A percentile compares a stretch with the other conserved stretches of the same genome.
These are phyloP conservation scores for Arizona elegans DNA, from an alignment of 2,113 vertebrate genomes.

Conservation along the genomic window DNA sequence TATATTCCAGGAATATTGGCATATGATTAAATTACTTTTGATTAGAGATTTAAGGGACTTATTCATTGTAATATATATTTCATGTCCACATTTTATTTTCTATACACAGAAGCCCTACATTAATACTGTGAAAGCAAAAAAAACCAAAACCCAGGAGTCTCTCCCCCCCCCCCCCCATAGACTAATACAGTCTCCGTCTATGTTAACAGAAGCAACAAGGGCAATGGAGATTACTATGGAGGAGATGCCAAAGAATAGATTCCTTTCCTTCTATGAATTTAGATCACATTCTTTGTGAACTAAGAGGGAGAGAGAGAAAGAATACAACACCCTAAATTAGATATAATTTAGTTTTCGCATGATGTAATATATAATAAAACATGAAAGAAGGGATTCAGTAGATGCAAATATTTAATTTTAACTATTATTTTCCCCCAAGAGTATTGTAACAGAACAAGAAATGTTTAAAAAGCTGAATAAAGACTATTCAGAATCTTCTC, in stretches of 20 bases:
- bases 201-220: neutral
- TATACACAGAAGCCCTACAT: neutral
- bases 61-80: neutral
- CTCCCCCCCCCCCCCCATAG: neutral
- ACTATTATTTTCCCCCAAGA: conserved; percentile 61
- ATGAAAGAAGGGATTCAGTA: conserved; percentile 6
- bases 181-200: neutral
- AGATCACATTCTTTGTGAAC: neutral
- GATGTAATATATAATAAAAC: conserved; percentile 13
- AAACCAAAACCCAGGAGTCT: neutral
- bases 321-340: neutral
- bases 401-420: neutral
- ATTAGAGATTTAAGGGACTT: neutral
- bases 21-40: neutral
- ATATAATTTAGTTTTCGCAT: neutral
- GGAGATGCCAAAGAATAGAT: neutral
- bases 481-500: conserved; percentile 56
- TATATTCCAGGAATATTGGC: neutral
- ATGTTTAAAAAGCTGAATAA: conserved; percentile 54
- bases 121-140: neutral
- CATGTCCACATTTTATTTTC: neutral
- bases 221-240: neutral
- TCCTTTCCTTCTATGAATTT: neutral
- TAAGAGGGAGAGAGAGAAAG: neutral
- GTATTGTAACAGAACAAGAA: conserved; percentile 71